Percentiles rank a stretch among this genome's conserved stretches.
phyloP scores from a whole-genome alignment of 2,113 vertebrate species.

The Heptranchias perlo region DNA sequence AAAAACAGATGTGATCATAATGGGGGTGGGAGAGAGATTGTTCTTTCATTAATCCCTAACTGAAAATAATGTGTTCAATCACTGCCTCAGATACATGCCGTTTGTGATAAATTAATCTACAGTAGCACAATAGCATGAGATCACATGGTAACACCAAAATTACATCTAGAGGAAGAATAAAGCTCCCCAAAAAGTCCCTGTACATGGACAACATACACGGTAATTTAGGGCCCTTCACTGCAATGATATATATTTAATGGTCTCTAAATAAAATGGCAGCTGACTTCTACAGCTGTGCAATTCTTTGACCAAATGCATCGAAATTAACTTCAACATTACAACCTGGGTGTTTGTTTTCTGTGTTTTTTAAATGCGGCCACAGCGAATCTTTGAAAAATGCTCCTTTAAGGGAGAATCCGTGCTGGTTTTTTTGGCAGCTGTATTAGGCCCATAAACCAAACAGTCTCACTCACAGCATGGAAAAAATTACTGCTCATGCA shows the following conservation, averaged over 20 bases:
- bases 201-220: neutral
- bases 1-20: neutral
- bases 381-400: neutral
- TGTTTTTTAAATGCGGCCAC: neutral
- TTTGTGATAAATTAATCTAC: conserved; percentile 12
- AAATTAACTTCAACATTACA: neutral
- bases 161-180: neutral
- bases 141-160: neutral
- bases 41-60: neutral
- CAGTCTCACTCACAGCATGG: conserved; percentile 29
- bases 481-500: conserved; percentile 30
- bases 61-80: neutral
- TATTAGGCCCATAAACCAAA: neutral
- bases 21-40: neutral
- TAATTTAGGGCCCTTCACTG: neutral
- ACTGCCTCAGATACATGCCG: neutral
- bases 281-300: neutral
- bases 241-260: neutral
- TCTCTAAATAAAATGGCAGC: conserved; percentile 1
- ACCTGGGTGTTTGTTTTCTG: neutral
- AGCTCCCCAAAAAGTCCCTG: neutral
- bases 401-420: conserved; percentile 19
- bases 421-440: neutral
- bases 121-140: neutral
- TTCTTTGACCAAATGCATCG: neutral